A percentile compares a stretch with the other conserved stretches of the same genome.
Evolutionary conservation across 2,797 vertebrate species (phyloP).

Genomic region (Diceros bicornis): DNA sequence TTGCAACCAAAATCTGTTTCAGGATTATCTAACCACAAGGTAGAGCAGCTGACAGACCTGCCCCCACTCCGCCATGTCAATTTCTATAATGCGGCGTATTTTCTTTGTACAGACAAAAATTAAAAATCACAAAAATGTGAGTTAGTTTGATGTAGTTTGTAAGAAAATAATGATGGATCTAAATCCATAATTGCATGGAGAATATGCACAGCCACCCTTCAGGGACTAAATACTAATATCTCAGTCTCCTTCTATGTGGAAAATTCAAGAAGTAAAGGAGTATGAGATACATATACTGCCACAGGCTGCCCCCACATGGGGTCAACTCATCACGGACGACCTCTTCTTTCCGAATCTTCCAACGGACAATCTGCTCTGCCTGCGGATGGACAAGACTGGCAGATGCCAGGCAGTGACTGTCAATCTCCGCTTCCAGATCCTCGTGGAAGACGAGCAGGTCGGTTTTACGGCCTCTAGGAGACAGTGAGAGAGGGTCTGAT

Average conservation of each 20-base stretch:
- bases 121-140: background rate
- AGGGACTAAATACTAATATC: background rate
- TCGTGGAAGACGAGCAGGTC: background rate
- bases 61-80: rapidly evolving
- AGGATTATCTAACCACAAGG: background rate
- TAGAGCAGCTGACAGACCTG: rapidly evolving
- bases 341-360: background rate
- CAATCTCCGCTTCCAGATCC: rapidly evolving
- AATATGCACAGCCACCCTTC: background rate
- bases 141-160: background rate
- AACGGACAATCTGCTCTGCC: rapidly evolving
- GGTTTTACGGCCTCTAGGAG: background rate
- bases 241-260: background rate
- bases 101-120: background rate
- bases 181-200: background rate
- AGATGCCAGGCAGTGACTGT: rapidly evolving
- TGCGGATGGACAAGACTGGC: rapidly evolving
- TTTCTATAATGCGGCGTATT: background rate
- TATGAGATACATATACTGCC: rapidly evolving
- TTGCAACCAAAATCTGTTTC: background rate
- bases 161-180: background rate
- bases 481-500: background rate
- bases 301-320: background rate
- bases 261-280: background rate
- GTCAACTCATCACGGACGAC: rapidly evolving